Evolutionary conservation across 2,888 invertebrate species (phyloP), one percentile per base, ranked within the genome.

Genomic region (Pseudoips prasinana): DNA sequence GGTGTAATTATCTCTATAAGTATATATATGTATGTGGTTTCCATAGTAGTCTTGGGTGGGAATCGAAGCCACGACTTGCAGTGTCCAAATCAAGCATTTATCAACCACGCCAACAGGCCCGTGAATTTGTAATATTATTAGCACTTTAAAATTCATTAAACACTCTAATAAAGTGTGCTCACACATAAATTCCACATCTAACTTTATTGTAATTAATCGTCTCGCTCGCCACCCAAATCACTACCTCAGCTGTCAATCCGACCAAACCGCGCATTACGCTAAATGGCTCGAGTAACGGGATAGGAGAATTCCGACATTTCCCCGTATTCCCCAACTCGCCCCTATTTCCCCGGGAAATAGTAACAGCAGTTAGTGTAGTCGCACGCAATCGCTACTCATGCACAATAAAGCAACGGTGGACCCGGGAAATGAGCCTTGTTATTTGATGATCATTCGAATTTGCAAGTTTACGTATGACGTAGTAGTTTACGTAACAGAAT

Each of bases 261-360:
- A 49, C 64, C 68, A 80, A 85, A 86, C 87, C 87, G 73, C 87
- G 82, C 79, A 84, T 87, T 84, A 86, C 66, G 75, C 70, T 78
- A 87, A 87, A 88, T 87, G 87, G 85, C 67, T 78, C 83, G 87
- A 64, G 64, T 79, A 83, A 86, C 79, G 67, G 74, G 66, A 73
- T 38, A 29, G 43, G 29, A 40, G 43, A 39, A 29, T 33, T 35
- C 33, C 23, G 29, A 14, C 14, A 20, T n/a, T 25, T 65, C 56
- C 54, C 51, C 43, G 43, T 45, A 50, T 46, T 56, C 61, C 59
- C 20, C 20, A 20, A 2, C 7, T n/a, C 7, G 3, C 20, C 20
- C 14, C 14, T 14, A 20, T 20, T 20, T 20, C 7, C 7, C 7
- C 7, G n/a, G 85, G 85, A 80, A 79, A 82, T 82, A 84, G 82